phyloP scores from a whole-genome alignment of 2,797 vertebrate species.

The Melanotaenia pygmaea region DNA sequence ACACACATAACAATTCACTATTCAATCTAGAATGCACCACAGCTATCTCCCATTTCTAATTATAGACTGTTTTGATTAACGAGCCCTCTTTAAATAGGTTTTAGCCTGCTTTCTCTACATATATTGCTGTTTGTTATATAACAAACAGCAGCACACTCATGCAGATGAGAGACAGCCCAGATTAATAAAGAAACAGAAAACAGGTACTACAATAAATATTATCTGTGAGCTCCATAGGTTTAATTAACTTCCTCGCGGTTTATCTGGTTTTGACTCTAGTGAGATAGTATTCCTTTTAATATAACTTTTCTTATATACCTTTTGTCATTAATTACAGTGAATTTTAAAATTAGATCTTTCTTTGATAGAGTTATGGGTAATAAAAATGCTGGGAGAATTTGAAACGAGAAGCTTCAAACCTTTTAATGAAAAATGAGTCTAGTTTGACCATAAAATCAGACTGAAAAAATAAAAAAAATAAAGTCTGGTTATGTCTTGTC shows the following conservation, averaged over 20 bases:
- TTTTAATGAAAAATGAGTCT: constrained; percentile 5
- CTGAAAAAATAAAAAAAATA: background rate
- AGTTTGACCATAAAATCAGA: constrained; percentile 4
- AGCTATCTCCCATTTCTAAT: constrained; percentile 54
- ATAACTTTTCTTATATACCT: background rate
- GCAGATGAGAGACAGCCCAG: constrained; percentile 15
- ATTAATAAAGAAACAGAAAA: constrained; percentile 27
- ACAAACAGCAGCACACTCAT: constrained; percentile 23
- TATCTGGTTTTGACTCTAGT: background rate
- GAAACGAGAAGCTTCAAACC: constrained; percentile 3
- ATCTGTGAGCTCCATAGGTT: background rate
- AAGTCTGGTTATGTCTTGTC: background rate
- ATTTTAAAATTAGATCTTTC: constrained; percentile 14
- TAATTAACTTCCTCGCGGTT: background rate
- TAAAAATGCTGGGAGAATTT: constrained; percentile 1
- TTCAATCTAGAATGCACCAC: constrained; percentile 17
- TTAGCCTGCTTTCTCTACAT: constrained; percentile 63
- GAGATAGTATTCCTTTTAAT: background rate
- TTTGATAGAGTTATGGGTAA: constrained; percentile 30
- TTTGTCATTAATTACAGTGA: constrained; percentile 6
- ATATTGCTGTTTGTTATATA: constrained; percentile 40
- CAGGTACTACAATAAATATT: constrained; percentile 34
- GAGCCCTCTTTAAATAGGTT: constrained; percentile 51
- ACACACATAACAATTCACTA: constrained; percentile 29
- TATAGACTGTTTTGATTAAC: constrained; percentile 63